phyloP scores from a whole-genome alignment of 2,113 vertebrate species.

The Gyps fulvus region DNA sequence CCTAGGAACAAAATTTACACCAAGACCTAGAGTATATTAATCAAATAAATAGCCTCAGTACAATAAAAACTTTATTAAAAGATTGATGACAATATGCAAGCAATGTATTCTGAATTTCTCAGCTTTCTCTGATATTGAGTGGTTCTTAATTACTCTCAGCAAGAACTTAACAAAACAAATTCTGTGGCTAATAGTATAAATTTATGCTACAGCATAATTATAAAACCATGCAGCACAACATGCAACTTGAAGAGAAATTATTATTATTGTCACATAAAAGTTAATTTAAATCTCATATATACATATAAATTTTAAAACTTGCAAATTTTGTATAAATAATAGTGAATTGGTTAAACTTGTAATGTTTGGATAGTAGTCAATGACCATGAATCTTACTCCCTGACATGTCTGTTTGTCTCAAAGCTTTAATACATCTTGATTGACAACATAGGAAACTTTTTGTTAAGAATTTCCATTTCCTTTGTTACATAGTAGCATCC shows the following conservation, averaged over 20 bases:
- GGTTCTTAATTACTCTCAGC: background rate
- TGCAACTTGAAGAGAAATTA: background rate
- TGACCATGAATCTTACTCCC: background rate
- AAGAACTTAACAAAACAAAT: background rate
- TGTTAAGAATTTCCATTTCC: background rate
- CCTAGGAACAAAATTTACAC: constrained; percentile 33
- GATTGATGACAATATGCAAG: background rate
- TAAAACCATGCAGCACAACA: background rate
- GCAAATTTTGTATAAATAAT: background rate
- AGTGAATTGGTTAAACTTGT: background rate
- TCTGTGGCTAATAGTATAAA: background rate
- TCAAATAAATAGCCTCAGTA: constrained; percentile 42
- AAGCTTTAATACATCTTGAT: background rate
- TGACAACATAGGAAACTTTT: background rate
- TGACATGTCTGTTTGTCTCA: background rate
- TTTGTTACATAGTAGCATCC: background rate
- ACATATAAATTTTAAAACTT: background rate
- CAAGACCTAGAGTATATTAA: constrained; percentile 26
- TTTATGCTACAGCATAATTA: background rate
- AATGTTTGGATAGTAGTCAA: background rate
- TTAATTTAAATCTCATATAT: background rate
- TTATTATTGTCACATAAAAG: background rate
- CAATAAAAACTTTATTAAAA: constrained; percentile 61
- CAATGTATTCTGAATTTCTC: background rate
- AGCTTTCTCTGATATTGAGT: background rate